phyloP scores from a whole-genome alignment of 2,113 vertebrate species.

The Lagopus muta region DNA sequence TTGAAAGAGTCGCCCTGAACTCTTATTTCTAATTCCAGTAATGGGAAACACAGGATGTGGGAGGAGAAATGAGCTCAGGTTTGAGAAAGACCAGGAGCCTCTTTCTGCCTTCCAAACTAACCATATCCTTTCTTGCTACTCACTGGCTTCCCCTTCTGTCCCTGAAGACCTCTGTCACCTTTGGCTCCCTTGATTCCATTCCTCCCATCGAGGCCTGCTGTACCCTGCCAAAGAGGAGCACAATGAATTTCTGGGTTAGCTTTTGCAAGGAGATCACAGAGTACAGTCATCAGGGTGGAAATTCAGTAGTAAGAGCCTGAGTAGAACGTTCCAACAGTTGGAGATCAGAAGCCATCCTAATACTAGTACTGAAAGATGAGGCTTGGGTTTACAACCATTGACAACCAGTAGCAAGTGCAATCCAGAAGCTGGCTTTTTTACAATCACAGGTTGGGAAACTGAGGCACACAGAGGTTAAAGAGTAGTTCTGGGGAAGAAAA shows the following conservation, averaged over 20 bases:
- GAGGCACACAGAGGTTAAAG: accelerated
- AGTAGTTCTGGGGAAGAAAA: too few relatives aligned
- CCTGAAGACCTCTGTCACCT: constrained; percentile 82
- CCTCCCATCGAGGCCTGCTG: constrained; percentile 79
- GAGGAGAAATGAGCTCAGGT: neutral
- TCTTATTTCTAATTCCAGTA: neutral
- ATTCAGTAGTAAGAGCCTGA: accelerated
- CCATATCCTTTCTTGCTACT: accelerated
- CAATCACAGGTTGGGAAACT: neutral
- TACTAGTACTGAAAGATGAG: neutral
- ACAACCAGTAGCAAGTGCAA: neutral
- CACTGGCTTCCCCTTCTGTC: constrained; percentile 82
- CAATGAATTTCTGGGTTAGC: neutral
- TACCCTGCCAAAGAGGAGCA: constrained; percentile 77
- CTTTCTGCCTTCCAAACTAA: neutral
- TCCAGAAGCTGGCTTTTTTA: neutral
- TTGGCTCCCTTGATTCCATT: constrained; percentile 85
- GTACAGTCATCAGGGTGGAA: neutral
- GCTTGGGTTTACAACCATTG: neutral
- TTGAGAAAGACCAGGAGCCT: neutral
- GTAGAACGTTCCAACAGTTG: accelerated
- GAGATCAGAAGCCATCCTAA: neutral
- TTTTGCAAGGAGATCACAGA: neutral
- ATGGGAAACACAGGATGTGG: too few relatives aligned
- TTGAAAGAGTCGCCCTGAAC: neutral